Percentiles rank a stretch among this genome's conserved stretches.
Conservation (phyloP, 1,140 invertebrate genomes). For the Megathymus violae region DNA sequence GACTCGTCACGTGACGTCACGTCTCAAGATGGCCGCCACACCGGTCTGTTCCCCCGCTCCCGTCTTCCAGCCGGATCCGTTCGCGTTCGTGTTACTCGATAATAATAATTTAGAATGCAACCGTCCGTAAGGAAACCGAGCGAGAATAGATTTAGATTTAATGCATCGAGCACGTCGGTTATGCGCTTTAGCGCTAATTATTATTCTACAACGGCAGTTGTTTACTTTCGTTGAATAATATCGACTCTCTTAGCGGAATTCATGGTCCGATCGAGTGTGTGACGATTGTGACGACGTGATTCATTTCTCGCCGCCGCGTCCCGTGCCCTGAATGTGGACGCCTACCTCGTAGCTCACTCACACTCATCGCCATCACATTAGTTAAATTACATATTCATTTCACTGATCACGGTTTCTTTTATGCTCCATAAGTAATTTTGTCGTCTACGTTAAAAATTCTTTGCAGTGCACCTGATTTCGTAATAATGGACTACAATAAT, state of each 20-base stretch:
- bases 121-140: slow-evolving; percentile 76
- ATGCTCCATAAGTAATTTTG: too few relatives aligned
- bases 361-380: not conserved
- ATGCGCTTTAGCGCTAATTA: slow-evolving; percentile 73
- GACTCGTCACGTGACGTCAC: slow-evolving; percentile 83
- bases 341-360: not conserved
- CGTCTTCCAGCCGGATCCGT: slow-evolving; percentile 73
- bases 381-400: not conserved
- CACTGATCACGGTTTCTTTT: not conserved
- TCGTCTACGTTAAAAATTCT: too few relatives aligned
- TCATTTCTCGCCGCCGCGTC: slow-evolving; percentile 44
- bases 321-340: too few relatives aligned
- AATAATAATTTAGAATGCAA: slow-evolving; percentile 80
- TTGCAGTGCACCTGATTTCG: too few relatives aligned
- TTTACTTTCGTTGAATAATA: slow-evolving; percentile 80
- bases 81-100: slow-evolving; percentile 63
- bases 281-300: slow-evolving; percentile 46
- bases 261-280: slow-evolving; percentile 41
- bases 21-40: slow-evolving; percentile 82
- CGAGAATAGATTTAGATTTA: slow-evolving; percentile 82
- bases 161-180: slow-evolving; percentile 71
- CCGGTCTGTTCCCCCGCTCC: slow-evolving; percentile 72
- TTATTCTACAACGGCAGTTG: slow-evolving; percentile 77
- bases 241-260: slow-evolving; percentile 63
- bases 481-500: too few relatives aligned